Base-by-base conservation (phyloP, 2,113 vertebrate species). In the Bambusicola thoracicus region DNA sequence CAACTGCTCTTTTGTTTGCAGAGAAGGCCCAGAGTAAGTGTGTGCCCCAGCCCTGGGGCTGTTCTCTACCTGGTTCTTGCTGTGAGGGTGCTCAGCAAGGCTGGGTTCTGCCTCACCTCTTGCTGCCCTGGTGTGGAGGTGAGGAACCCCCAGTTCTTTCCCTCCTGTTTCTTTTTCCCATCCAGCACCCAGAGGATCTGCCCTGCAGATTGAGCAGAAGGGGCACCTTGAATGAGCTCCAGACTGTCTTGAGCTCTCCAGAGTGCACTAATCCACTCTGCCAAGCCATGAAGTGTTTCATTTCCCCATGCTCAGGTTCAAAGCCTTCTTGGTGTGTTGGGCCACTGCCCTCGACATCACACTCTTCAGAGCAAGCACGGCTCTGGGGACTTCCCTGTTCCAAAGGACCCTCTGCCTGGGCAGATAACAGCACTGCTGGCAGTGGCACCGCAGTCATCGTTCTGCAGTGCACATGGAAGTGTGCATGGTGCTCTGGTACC, bases 331-430 rank as follows among this genome's bases (percentile, higher is more conserved):
- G 25, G 63, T 29, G 41, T 0, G 6, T 68, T 93, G 85, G 73
- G 73, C 63, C 59, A 7, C 56, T 79, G 89, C 93, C 22, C 17
- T 73, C 41, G 53, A 44, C 0, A 0, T 17, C 49, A 21, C 1
- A 1, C 36, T 90, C 68, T 77, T 58, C 61, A 24, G 59, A 69
- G 75, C 0, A 0, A 6, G 22, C 2, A 0, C 0, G 0, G 55
- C 91, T 78, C 89, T 82, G 6, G 67, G 53, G 78, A 62, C 59
- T 11, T n/a, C 61, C 13, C 90, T 19, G 48, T 29, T 6, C 58
- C 2, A 2, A 62, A 78, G 87, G 81, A 79, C 59, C 29, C 84
- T 94, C 92, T 96, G 94, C 5, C 2, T 55, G 53, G 81, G 84
- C 75, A 53, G 92, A 95, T 92, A 89, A 93, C 70, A 27, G 16